Base-by-base conservation (phyloP, 2,888 invertebrate species). In the Cordilura impudica region DNA sequence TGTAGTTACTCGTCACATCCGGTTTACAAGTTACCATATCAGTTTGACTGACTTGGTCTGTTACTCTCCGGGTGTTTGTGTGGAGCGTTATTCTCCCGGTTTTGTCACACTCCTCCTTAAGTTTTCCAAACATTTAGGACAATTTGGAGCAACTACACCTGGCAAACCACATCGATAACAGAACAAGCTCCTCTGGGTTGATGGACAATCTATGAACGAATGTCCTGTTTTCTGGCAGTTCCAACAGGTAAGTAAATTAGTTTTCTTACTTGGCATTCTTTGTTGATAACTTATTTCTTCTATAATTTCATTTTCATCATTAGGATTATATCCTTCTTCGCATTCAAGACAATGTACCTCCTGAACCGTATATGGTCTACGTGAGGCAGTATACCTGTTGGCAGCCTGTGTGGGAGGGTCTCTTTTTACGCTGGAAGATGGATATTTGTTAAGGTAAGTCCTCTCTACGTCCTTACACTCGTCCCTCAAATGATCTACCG, bases 401-500 rank as follows among this genome's bases (percentile, higher is more conserved):
- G 31, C 31, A 8, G 31, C 2, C 2, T 31, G 5, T 8, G 31
- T 10, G 2, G 31, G 31, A n/a, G 35, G 26, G 8, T 54, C 19
- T 23, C 63, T 43, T n/a, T 16, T 35, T 8, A 26, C 1, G 45
- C 35, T n/a, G n/a, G n/a, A n/a, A n/a, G n/a, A n/a, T n/a, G n/a
- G n/a, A n/a, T n/a, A n/a, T n/a, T n/a, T n/a, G n/a, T n/a, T n/a
- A n/a, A n/a, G n/a, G n/a, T n/a, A 61, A 35, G 35, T 35, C 16
- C 14, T 26, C 29, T 35, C 45, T 0, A 29, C 23, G 4, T 71
- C 71, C 12, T 39, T 26, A 29, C 61, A 53, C 16, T 71, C 63
- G 5, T 72, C 61, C 12, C 71, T 51, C 6, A 71, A 35, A 2
- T 71, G 71, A 6, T 71, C 35, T n/a, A 71, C 53, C 8, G 60